These are phyloP conservation scores for Machimus atricapillus DNA, from an alignment of 2,888 invertebrate species.

Conservation along the genomic window DNA sequence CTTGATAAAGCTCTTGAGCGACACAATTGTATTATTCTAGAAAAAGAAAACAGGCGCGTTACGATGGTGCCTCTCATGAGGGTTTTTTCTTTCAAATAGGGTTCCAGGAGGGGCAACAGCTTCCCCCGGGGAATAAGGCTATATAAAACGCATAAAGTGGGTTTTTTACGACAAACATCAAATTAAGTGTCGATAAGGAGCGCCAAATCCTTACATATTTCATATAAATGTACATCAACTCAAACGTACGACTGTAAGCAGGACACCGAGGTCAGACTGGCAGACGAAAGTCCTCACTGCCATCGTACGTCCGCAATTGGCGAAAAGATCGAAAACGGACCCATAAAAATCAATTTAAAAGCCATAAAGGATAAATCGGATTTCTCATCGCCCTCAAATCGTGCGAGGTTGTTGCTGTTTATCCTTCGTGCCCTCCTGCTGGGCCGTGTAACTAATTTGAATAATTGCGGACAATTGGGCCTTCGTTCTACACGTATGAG, in stretches of 20 bases:
- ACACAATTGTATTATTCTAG: background rate
- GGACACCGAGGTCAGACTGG: background rate
- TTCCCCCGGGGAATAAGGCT: background rate
- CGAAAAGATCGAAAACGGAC: conserved; percentile 18
- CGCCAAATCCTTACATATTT: conserved; percentile 31
- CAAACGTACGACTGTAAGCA: background rate
- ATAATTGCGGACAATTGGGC: background rate
- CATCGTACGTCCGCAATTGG: background rate
- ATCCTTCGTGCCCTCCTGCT: background rate
- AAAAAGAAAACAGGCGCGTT: background rate
- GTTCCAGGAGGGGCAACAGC: background rate
- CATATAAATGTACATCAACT: conserved; percentile 17
- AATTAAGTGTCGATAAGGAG: conserved; percentile 44
- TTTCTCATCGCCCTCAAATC: conserved; percentile 17
- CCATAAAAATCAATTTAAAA: conserved; percentile 44
- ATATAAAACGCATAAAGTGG: conserved; percentile 39
- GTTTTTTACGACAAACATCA: conserved; percentile 45
- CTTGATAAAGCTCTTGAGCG: background rate
- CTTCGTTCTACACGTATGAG: background rate
- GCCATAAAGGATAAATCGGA: conserved; percentile 44
- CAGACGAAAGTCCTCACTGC: background rate
- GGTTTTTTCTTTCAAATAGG: background rate
- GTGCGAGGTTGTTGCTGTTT: background rate
- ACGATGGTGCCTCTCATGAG: background rate
- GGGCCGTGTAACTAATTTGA: background rate